A percentile compares a stretch with the other conserved stretches of the same genome.
These are phyloP conservation scores for Nothoprocta pentlandii DNA, from an alignment of 2,113 vertebrate genomes.

Conservation along the genomic window DNA sequence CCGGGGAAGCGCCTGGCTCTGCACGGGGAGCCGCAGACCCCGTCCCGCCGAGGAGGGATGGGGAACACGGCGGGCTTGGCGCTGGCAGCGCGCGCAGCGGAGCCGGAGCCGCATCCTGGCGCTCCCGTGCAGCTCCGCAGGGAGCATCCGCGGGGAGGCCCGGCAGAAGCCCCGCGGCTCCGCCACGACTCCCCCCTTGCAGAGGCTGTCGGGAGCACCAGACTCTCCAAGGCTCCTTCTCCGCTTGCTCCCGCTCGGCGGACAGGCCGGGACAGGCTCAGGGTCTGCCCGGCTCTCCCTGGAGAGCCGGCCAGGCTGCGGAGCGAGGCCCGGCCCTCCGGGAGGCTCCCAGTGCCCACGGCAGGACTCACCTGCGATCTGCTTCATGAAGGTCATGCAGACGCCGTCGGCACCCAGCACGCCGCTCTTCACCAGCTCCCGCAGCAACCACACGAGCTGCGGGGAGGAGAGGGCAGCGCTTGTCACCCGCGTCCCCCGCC, in stretches of 20 bases:
- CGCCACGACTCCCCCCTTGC: neutral
- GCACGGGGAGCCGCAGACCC: rapidly evolving
- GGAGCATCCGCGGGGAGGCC: neutral
- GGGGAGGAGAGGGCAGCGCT: neutral
- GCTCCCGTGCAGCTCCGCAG: rapidly evolving
- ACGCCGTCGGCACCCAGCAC: slow-evolving; percentile 92
- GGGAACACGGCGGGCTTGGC: rapidly evolving
- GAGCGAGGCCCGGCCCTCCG: neutral
- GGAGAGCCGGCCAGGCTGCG: neutral
- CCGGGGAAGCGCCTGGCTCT: neutral
- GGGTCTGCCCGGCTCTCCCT: neutral
- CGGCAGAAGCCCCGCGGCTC: neutral
- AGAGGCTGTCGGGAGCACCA: neutral
- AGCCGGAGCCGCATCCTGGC: rapidly evolving
- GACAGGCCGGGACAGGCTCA: neutral
- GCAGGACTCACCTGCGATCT: slow-evolving; percentile 88
- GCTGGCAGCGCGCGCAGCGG: neutral
- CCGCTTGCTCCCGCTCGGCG: neutral
- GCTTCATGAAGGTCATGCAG: slow-evolving; percentile 97
- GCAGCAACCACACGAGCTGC: slow-evolving; percentile 93
- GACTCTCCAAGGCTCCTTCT: neutral
- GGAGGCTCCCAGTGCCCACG: rapidly evolving
- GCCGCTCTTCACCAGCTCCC: slow-evolving; percentile 93
- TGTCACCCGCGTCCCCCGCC: too few species aligned
- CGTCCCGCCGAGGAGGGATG: rapidly evolving